Percentiles rank a stretch among this genome's conserved stretches.
Evolutionary conservation across 1,140 invertebrate genomes (phyloP).

Genomic region (Glossosoma conforme): DNA sequence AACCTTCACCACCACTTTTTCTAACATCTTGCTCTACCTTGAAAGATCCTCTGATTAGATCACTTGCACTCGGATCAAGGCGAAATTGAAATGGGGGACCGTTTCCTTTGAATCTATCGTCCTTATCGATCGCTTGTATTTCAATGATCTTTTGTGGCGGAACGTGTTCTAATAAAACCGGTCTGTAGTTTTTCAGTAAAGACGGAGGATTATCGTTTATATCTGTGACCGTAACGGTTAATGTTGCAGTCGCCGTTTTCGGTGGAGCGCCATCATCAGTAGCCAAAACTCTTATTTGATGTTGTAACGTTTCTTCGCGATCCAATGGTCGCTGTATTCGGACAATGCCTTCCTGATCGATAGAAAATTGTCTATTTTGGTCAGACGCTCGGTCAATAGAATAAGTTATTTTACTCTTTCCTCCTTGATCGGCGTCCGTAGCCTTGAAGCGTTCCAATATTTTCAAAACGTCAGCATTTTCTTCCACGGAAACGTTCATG

Average conservation of each 20-base stretch:
- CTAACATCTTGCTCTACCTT: constrained; percentile 57
- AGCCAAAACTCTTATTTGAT: constrained; percentile 57
- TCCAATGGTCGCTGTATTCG: constrained; percentile 55
- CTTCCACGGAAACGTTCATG: constrained; percentile 58
- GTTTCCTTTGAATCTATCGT: constrained; percentile 58
- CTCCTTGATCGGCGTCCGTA: constrained; percentile 57
- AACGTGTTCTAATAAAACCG: constrained; percentile 58
- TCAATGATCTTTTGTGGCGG: constrained; percentile 56
- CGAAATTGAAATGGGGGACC: constrained; percentile 61
- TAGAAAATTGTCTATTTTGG: constrained; percentile 55
- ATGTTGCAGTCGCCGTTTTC: constrained; percentile 62
- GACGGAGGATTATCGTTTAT: constrained; percentile 63
- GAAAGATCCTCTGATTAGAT: constrained; percentile 56
- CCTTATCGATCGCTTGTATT: constrained; percentile 61
- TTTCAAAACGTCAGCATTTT: constrained; percentile 58
- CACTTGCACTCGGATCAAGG: constrained; percentile 55
- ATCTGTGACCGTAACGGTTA: constrained; percentile 61
- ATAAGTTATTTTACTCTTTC: constrained; percentile 52
- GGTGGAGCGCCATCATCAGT: constrained; percentile 60
- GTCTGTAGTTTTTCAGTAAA: constrained; percentile 56
- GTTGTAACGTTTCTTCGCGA: constrained; percentile 53
- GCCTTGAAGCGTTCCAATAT: constrained; percentile 58
- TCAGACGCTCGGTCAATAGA: constrained; percentile 58
- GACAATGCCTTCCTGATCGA: constrained; percentile 57
- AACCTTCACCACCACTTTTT: constrained; percentile 54